These are phyloP conservation scores for Drosophila stalkeri DNA, from an alignment of 2,888 invertebrate genomes.

Conservation along the genomic window DNA sequence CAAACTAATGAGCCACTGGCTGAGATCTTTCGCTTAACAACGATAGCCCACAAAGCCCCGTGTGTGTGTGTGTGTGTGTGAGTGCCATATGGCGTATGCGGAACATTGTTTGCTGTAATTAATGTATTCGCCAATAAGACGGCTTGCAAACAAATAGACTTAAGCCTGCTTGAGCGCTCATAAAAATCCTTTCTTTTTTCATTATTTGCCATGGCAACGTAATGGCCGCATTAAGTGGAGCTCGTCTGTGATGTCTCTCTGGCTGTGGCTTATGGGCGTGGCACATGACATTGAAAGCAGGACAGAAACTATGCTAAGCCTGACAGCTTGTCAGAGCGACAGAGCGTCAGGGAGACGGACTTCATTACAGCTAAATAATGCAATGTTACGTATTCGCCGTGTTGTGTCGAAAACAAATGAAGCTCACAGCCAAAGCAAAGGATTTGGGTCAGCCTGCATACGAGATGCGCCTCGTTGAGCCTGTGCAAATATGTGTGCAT, in stretches of 20 bases:
- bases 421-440: slow-evolving; percentile 71
- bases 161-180: slow-evolving; percentile 66
- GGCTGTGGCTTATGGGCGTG: slow-evolving; percentile 50
- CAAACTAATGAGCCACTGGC: slow-evolving; percentile 68
- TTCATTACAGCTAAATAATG: slow-evolving; percentile 75
- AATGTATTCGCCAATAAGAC: slow-evolving; percentile 73
- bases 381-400: slow-evolving; percentile 63
- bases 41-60: slow-evolving; percentile 48
- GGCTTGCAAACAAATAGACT: slow-evolving; percentile 43
- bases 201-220: slow-evolving; percentile 58
- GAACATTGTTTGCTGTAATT: slow-evolving; percentile 75
- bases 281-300: slow-evolving; percentile 75
- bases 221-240: slow-evolving; percentile 62
- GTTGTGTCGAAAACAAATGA: slow-evolving; percentile 72
- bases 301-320: slow-evolving; percentile 71
- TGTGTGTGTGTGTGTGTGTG: slow-evolving; percentile 15
- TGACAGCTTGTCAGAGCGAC: slow-evolving; percentile 53
- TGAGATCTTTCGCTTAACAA: slow-evolving; percentile 44
- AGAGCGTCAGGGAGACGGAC: slow-evolving; percentile 55
- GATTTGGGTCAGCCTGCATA: slow-evolving; percentile 76
- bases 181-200: slow-evolving; percentile 65
- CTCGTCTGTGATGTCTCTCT: slow-evolving; percentile 32
- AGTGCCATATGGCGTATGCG: slow-evolving; percentile 58
- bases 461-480: slow-evolving; percentile 60
- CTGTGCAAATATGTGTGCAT: slow-evolving; percentile 22